Percentiles rank a stretch among this genome's conserved stretches.
These are phyloP conservation scores for Xiphophorus maculatus DNA, from an alignment of 2,113 vertebrate species.

Conservation along the genomic window DNA sequence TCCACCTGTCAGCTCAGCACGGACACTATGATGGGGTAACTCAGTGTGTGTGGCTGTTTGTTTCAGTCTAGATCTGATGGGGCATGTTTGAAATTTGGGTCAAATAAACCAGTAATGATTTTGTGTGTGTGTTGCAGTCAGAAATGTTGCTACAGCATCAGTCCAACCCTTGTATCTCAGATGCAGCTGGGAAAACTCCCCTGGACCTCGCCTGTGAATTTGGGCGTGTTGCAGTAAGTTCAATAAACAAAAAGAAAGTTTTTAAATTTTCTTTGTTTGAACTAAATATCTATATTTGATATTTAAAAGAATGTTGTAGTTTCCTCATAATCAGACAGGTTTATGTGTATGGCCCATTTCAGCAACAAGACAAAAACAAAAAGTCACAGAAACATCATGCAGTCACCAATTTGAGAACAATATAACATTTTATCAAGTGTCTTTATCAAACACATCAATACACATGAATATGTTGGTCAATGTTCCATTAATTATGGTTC, in stretches of 20 bases:
- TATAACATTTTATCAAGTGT: too few species aligned
- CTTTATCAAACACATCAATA: too few species aligned
- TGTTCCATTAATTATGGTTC: too few species aligned
- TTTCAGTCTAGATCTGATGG: slow-evolving; percentile 19
- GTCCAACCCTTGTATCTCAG: slow-evolving; percentile 97
- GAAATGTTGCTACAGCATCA: slow-evolving; percentile 90
- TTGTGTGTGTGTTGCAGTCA: slow-evolving; percentile 62
- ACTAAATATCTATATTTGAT: neutral
- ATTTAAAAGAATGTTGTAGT: neutral
- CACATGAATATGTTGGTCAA: too few species aligned
- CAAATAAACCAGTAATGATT: slow-evolving; percentile 6
- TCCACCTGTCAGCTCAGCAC: slow-evolving; percentile 94
- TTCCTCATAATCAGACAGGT: neutral
- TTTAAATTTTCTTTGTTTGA: neutral
- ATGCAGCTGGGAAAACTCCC: slow-evolving; percentile 93
- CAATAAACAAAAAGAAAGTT: neutral
- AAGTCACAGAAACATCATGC: too few species aligned
- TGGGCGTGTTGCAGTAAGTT: slow-evolving; percentile 92
- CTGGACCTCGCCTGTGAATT: slow-evolving; percentile 98
- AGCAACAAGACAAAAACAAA: too few species aligned
- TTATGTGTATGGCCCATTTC: too few species aligned
- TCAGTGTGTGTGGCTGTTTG: slow-evolving; percentile 30
- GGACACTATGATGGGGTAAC: slow-evolving; percentile 97
- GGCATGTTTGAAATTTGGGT: slow-evolving; percentile 28
- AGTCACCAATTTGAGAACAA: too few species aligned